phyloP scores from a whole-genome alignment of 2,113 vertebrate species.

The Tetrax tetrax region DNA sequence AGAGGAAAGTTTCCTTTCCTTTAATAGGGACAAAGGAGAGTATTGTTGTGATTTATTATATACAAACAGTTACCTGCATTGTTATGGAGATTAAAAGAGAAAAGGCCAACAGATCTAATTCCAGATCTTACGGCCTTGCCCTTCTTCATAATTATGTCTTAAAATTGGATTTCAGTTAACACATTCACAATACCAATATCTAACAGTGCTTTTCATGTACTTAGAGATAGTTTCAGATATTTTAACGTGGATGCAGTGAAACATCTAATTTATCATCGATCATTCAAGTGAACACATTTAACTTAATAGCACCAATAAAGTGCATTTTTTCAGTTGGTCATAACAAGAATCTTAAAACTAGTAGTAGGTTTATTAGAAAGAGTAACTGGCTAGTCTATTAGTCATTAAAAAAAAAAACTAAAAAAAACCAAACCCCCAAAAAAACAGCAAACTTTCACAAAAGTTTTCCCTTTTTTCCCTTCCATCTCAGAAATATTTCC shows the following conservation, averaged over 20 bases:
- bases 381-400: neutral
- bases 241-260: neutral
- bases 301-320: neutral
- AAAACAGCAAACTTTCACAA: neutral
- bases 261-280: neutral
- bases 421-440: too few relatives aligned
- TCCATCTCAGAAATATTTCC: neutral
- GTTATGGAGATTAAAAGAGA: slow-evolving; percentile 33
- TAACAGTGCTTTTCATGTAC: neutral
- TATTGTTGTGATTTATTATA: neutral
- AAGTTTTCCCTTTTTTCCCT: neutral
- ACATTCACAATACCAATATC: neutral
- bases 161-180: slow-evolving; percentile 3
- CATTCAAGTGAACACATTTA: neutral
- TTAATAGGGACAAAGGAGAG: neutral
- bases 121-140: neutral
- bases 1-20: neutral
- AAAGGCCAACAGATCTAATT: slow-evolving; percentile 21
- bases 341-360: neutral
- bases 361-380: neutral
- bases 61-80: slow-evolving; percentile 37
- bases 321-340: neutral
- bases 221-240: neutral
- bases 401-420: neutral
- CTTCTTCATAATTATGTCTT: neutral